Evolutionary conservation across 2,797 vertebrate species (phyloP).

Genomic region (Danio tinwini): DNA sequence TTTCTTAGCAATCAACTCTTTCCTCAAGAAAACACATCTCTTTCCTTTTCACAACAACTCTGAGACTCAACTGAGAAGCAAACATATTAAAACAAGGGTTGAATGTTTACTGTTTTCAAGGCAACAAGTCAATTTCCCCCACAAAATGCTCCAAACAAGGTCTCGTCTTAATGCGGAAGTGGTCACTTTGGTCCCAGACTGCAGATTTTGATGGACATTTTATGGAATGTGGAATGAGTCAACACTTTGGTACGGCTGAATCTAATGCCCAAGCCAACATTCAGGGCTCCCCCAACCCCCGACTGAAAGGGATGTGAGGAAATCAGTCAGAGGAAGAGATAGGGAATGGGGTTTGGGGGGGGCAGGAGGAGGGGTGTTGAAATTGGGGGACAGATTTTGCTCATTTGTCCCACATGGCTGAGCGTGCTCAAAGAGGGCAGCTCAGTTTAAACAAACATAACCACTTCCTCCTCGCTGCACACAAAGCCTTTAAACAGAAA

Average conservation of each 20-base stretch:
- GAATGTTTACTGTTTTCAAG: not conserved
- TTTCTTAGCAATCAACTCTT: not conserved
- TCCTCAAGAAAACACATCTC: not conserved
- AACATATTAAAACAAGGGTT: not conserved
- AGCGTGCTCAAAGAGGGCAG: constrained; percentile 64
- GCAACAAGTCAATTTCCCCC: not conserved
- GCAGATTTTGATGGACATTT: constrained; percentile 26
- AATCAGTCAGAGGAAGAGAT: constrained; percentile 14
- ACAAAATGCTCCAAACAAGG: not conserved
- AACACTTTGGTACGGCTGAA: constrained; percentile 22
- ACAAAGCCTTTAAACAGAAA: constrained; percentile 72
- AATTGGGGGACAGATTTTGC: constrained; percentile 49
- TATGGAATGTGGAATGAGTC: constrained; percentile 44
- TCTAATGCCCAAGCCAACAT: constrained; percentile 14
- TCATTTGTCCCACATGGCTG: constrained; percentile 62
- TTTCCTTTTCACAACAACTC: not conserved
- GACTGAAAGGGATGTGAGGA: not conserved
- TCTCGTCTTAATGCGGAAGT: not conserved
- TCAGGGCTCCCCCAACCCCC: constrained; percentile 19
- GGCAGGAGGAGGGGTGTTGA: constrained; percentile 1
- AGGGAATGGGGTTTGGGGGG: not conserved
- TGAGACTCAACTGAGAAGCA: not conserved
- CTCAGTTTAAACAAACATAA: constrained; percentile 76
- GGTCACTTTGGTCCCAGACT: not conserved
- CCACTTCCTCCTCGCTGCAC: constrained; percentile 78